Percentiles rank a stretch among this genome's conserved stretches.
Conservation (phyloP, 2,888 invertebrate genomes). For the Patella caerulea region DNA sequence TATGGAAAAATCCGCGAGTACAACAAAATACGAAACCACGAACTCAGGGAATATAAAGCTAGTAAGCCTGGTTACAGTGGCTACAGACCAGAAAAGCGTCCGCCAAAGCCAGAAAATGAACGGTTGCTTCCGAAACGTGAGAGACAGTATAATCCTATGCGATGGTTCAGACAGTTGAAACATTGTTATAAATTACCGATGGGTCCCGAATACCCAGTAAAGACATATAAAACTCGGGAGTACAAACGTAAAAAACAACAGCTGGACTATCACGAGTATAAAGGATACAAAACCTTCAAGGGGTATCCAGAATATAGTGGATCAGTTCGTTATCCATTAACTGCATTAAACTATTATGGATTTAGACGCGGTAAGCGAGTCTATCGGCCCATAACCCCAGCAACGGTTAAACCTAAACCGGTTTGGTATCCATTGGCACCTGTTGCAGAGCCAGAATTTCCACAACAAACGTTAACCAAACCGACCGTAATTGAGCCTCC, state of each 20-base stretch:
- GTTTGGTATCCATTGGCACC: background rate
- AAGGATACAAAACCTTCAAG: background rate
- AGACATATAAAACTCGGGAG: background rate
- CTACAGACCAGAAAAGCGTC: background rate
- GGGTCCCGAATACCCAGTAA: background rate
- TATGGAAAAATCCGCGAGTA: background rate
- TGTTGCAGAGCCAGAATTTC: background rate
- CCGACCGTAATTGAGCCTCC: background rate
- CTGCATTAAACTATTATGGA: background rate
- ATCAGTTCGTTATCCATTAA: background rate
- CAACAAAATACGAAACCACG: background rate
- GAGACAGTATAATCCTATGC: background rate
- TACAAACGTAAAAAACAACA: background rate
- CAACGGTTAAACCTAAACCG: background rate
- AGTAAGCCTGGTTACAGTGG: background rate
- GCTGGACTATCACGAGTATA: background rate
- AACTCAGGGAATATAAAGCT: background rate
- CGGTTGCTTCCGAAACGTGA: background rate
- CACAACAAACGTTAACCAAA: background rate
- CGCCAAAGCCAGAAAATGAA: background rate
- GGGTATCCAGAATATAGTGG: background rate
- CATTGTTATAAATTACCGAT: constrained; percentile 6
- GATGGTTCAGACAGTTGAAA: background rate
- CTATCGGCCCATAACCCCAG: background rate
- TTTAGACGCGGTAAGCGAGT: background rate